A percentile compares a stretch with the other conserved stretches of the same genome.
Evolutionary conservation across 2,888 invertebrate genomes (phyloP).

Genomic region (Sarcophaga carnaria): DNA sequence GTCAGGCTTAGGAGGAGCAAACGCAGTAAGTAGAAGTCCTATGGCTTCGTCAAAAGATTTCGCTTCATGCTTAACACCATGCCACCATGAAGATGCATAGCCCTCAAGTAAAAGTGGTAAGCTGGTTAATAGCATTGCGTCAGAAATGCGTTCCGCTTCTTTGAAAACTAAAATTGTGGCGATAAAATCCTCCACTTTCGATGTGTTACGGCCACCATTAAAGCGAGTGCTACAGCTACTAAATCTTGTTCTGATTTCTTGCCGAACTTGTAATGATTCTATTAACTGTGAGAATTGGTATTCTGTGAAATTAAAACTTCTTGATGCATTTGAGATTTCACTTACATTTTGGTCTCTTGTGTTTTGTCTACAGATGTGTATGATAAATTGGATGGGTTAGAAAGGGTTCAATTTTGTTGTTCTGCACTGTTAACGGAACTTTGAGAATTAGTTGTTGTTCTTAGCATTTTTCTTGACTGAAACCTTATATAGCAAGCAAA

Average conservation of each 20-base stretch:
- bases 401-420: too few species aligned
- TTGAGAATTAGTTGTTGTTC: too few species aligned
- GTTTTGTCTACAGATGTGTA: neutral
- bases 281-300: conserved; percentile 30
- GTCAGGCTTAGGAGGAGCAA: conserved; percentile 41
- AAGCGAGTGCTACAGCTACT: conserved; percentile 52
- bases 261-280: conserved; percentile 13
- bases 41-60: conserved; percentile 29
- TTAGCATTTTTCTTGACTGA: too few species aligned
- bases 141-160: conserved; percentile 49
- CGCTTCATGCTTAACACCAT: conserved; percentile 48
- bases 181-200: conserved; percentile 54
- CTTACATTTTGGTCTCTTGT: neutral
- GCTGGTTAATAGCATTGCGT: conserved; percentile 41
- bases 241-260: conserved; percentile 16
- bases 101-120: conserved; percentile 54
- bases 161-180: conserved; percentile 48
- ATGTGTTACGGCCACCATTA: conserved; percentile 41
- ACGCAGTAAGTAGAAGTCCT: conserved; percentile 24
- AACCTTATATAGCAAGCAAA: too few species aligned
- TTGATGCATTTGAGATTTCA: too few species aligned
- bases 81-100: conserved; percentile 61
- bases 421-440: too few species aligned
- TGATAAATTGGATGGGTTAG: too few species aligned
- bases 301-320: conserved; percentile 13